phyloP scores from a whole-genome alignment of 1,140 invertebrate genomes.

The Mactra quadrangularis region DNA sequence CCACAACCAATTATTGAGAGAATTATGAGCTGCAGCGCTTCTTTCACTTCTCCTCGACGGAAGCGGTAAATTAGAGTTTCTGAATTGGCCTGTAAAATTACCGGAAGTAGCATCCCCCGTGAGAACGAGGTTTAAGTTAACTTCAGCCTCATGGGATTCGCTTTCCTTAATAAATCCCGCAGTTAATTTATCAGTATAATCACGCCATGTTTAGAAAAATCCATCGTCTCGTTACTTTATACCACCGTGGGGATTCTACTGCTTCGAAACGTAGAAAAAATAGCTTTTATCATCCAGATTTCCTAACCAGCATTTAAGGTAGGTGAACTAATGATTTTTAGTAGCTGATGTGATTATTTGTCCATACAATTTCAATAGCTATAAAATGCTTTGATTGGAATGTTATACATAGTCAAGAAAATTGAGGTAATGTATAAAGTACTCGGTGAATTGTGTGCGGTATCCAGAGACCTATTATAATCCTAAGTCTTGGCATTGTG shows the following conservation, averaged over 20 bases:
- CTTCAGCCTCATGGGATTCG: conserved; percentile 28
- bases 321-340: conserved; percentile 44
- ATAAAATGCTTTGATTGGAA: no score
- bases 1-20: conserved; percentile 19
- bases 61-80: conserved; percentile 47
- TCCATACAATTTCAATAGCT: conserved; percentile 2
- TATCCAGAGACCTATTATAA: no score
- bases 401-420: no score
- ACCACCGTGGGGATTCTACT: conserved; percentile 24
- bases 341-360: conserved; percentile 21
- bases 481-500: no score
- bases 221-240: conserved; percentile 50
- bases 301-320: conserved; percentile 38
- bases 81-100: conserved; percentile 50
- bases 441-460: no score
- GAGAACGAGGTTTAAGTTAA: conserved; percentile 46
- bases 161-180: conserved; percentile 52
- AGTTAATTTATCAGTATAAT: conserved; percentile 57
- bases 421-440: no score
- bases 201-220: conserved; percentile 52
- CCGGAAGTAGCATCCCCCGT: conserved; percentile 42
- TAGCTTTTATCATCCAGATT: conserved; percentile 40
- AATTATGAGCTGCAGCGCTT: conserved; percentile 2
- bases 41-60: not conserved
- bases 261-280: conserved; percentile 40